These are phyloP conservation scores for Calliphora vicina DNA, from an alignment of 1,140 invertebrate genomes.

Conservation along the genomic window DNA sequence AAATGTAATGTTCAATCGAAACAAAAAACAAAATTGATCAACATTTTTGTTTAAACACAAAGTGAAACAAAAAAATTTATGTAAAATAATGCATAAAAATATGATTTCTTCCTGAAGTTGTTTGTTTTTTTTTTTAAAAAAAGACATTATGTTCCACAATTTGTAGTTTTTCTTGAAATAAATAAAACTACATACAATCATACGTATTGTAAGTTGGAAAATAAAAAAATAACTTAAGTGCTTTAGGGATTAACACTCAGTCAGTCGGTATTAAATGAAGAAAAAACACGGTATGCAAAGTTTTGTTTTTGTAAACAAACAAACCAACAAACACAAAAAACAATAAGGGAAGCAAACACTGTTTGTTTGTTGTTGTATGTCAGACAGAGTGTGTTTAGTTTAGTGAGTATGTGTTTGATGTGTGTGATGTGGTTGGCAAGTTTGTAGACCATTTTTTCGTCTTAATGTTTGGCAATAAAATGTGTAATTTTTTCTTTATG, in stretches of 20 bases:
- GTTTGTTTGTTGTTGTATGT: too few relatives aligned
- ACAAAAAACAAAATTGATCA: too few relatives aligned
- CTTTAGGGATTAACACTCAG: slow-evolving; percentile 23
- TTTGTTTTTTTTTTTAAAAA: neutral
- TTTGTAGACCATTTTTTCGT: slow-evolving; percentile 11
- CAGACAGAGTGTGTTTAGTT: too few relatives aligned
- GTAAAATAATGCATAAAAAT: neutral
- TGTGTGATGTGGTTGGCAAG: neutral
- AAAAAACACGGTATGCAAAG: neutral
- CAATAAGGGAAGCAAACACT: neutral
- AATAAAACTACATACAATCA: too few relatives aligned
- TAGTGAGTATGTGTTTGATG: neutral
- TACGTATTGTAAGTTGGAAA: neutral
- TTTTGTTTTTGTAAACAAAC: slow-evolving; percentile 1
- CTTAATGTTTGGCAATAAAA: neutral
- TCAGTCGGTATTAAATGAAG: neutral
- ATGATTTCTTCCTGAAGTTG: neutral
- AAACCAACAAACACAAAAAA: neutral
- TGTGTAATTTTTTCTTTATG: neutral
- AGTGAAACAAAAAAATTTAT: too few relatives aligned
- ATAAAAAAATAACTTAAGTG: slow-evolving; percentile 19
- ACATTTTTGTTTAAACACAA: too few relatives aligned
- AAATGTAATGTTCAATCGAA: too few relatives aligned
- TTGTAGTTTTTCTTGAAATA: neutral
- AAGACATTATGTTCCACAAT: neutral